phyloP scores from a whole-genome alignment of 1,140 invertebrate genomes.

The Paracyclopina nana region DNA sequence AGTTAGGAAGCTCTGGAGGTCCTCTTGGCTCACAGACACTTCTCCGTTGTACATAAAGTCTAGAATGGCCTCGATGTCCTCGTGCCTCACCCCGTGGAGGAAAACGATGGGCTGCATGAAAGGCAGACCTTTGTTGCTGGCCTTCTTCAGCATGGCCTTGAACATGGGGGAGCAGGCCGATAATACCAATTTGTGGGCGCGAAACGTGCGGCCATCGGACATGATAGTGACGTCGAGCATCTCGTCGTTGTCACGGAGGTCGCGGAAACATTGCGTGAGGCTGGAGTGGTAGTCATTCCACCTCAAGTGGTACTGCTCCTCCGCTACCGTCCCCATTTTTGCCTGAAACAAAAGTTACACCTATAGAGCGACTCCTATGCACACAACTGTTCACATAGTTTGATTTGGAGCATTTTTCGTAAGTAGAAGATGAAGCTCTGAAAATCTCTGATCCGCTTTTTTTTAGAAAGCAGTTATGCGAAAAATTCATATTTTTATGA shows the following conservation, averaged over 20 bases:
- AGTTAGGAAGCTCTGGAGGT: constrained; percentile 60
- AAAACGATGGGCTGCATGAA: constrained; percentile 62
- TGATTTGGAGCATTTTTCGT: too few relatives aligned
- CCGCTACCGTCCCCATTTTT: constrained; percentile 12
- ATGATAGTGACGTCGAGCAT: constrained; percentile 37
- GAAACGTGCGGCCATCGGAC: constrained; percentile 41
- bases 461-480: too few relatives aligned
- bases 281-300: constrained; percentile 16
- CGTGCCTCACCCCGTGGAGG: constrained; percentile 50
- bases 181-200: constrained; percentile 47
- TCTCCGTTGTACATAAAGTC: constrained; percentile 86
- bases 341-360: too few relatives aligned
- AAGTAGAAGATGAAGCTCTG: too few relatives aligned
- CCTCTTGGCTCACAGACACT: constrained; percentile 73
- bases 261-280: constrained; percentile 7
- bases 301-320: constrained; percentile 10
- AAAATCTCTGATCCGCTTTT: too few relatives aligned
- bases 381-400: too few relatives aligned
- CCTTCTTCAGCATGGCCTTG: constrained; percentile 43
- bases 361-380: too few relatives aligned
- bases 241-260: constrained; percentile 14
- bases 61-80: constrained; percentile 43
- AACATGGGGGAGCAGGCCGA: constrained; percentile 50
- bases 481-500: too few relatives aligned
- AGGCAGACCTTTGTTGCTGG: constrained; percentile 48